Evolutionary conservation across 2,888 invertebrate species (phyloP).

Genomic region (Chloroclysta siterata): DNA sequence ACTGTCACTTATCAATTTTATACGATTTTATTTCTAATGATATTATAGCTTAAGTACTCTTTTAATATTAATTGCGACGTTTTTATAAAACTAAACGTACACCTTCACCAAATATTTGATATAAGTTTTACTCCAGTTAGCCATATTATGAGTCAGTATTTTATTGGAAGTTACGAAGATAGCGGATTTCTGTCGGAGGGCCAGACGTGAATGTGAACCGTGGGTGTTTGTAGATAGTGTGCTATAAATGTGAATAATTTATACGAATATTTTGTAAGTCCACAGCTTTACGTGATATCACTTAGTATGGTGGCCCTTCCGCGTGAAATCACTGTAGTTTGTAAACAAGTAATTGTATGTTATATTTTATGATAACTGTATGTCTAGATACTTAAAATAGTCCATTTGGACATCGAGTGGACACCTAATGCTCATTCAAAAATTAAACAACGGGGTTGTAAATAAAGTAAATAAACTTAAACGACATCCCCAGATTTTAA

Average conservation of each 20-base stretch:
- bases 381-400: conserved; percentile 56
- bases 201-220: conserved; percentile 71
- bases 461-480: conserved; percentile 66
- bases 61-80: conserved; percentile 75
- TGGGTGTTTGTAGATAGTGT: conserved; percentile 83
- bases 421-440: conserved; percentile 76
- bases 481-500: conserved; percentile 71
- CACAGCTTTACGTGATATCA: conserved; percentile 83
- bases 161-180: conserved; percentile 74
- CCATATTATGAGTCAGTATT: conserved; percentile 84
- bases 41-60: conserved; percentile 70
- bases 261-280: conserved; percentile 84
- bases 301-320: conserved; percentile 74
- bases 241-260: conserved; percentile 85
- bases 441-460: conserved; percentile 75
- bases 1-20: conserved; percentile 70
- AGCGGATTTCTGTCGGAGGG: conserved; percentile 76
- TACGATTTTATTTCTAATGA: conserved; percentile 78
- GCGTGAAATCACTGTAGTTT: conserved; percentile 64
- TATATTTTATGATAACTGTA: conserved; percentile 79
- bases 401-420: conserved; percentile 73
- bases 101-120: conserved; percentile 84
- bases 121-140: conserved; percentile 83
- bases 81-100: conserved; percentile 67
- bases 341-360: conserved; percentile 67